Evolutionary conservation across 2,888 invertebrate species (phyloP), one percentile per base, ranked within the genome.

Genomic region (Coenonympha glycerion): DNA sequence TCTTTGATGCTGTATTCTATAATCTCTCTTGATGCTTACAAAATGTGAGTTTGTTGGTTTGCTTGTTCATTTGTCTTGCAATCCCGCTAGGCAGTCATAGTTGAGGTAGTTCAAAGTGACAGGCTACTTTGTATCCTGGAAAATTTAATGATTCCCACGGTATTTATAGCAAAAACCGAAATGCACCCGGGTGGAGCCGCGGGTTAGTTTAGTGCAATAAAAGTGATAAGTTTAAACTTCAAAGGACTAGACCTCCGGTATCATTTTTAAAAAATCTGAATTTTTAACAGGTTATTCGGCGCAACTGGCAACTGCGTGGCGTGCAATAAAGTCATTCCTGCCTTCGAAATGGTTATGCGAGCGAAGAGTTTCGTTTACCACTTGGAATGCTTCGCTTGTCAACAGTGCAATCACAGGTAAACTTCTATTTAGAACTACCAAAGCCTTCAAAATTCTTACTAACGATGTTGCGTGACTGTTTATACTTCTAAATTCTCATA

Each of bases 261-360:
- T 24, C n/a, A 11, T 16, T 15, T 15, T 3, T 39, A 31, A 18
- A 24, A 22, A 18, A 48, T 47, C 13, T 37, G 2, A 13, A 22
- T 21, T 76, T 71, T 77, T 73, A 78, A 61, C 89, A 95, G 95
- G 89, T 91, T 96, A 87, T 96, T 95, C 73, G 95, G 96, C 61
- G 93, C 92, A 68, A 95, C 95, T 30, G 96, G 96, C 64, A 94
- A 94, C 81, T 96, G 96, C 80, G 93, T 95, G 63, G 96, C 95
- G 50, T 97, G 96, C 88, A 93, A 92, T 84, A 96, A 96, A 90
- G 93, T 93, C 75, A 96, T 96, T 80, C 96, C 96, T 56, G 95
- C 96, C 60, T 96, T 96, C 85, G 96, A 96, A 88, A 95, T 96
- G 95, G 96, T 96, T 68, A 96, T 97, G 96, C 90, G 95, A 78